Base-by-base conservation (phyloP, 2,797 vertebrate species). In the Gobio occitaniae region DNA sequence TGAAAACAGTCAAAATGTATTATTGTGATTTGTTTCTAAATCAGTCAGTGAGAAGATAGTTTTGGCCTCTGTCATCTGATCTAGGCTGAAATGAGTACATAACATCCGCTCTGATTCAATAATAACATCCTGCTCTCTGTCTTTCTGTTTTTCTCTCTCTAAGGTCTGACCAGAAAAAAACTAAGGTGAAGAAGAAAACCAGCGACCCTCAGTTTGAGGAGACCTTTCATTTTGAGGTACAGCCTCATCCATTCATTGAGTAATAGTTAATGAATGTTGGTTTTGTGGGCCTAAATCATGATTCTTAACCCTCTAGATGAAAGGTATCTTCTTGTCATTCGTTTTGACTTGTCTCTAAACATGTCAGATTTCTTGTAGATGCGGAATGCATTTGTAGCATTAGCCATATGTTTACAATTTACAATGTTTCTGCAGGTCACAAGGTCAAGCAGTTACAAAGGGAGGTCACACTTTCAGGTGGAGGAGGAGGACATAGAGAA, bases 151-250 rank as follows among this genome's bases (percentile, higher is more conserved):
- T 11, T 44, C 9, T 78, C 44, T 19, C 75, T 65, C 52, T 50
- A 93, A 99, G 98, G 94, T 97, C 97, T 90, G 98, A 99, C 91
- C 98, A 98, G 92, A 99, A 96, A 96, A 99, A 98, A 95, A 99
- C 97, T 21, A 99, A 99, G 93, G 98, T 99, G 88, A 99, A 99
- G 96, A 99, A 99, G 97, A 99, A 99, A 97, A 99, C 98, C 87
- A 99, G 98, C 93, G 97, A 99, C 90, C 98, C 98, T 38, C 96
- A 97, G 86, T 99, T 99, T 92, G 98, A 99, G 19, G 98, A 99
- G 94, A 97, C 95, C 1, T 98, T 99, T 95, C 96, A 95, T 92
- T 99, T 99, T 94, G 97, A 99, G 97, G 98, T 98, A 95, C 93
- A n/a, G 2, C 17, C 36, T 32, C 13, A 66, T 69, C 63, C 3